Conservation (phyloP, 2,797 vertebrate species). For the Pachyuromys duprasi region DNA sequence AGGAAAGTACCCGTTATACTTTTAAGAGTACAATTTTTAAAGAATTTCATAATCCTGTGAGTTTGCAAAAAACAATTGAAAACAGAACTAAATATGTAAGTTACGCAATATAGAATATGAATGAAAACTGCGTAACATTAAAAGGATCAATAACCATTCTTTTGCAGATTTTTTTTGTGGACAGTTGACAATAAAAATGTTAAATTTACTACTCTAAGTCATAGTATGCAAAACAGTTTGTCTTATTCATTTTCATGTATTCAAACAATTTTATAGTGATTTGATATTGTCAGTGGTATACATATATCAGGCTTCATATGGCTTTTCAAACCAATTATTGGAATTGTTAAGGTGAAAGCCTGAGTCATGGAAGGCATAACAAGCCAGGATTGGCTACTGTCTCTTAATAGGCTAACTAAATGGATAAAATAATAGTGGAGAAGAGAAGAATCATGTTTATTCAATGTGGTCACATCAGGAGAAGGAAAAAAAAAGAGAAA, state of each 20-base stretch:
- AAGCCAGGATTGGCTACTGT: not conserved
- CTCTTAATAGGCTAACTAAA: not conserved
- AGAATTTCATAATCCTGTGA: conserved; percentile 73
- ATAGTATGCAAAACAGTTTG: not conserved
- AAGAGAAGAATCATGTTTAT: not conserved
- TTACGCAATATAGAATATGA: conserved; percentile 49
- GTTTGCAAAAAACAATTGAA: conserved; percentile 79
- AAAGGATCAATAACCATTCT: not conserved
- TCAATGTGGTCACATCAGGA: not conserved
- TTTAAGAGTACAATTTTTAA: conserved; percentile 76
- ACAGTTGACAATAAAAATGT: not conserved
- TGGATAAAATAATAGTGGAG: not conserved
- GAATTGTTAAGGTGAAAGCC: not conserved
- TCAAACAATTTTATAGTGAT: conserved; percentile 40
- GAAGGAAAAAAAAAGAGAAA: not conserved
- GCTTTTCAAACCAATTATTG: conserved; percentile 47
- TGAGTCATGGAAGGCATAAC: not conserved
- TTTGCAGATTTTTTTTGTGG: conserved; percentile 45
- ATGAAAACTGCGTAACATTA: conserved; percentile 31
- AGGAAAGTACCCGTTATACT: conserved; percentile 70
- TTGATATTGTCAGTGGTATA: not conserved
- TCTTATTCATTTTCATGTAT: not conserved
- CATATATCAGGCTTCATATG: not conserved
- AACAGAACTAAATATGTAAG: conserved; percentile 60
- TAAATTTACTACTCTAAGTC: conserved; percentile 45